Conservation (phyloP, 2,113 vertebrate species). For the Lagopus leucura region DNA sequence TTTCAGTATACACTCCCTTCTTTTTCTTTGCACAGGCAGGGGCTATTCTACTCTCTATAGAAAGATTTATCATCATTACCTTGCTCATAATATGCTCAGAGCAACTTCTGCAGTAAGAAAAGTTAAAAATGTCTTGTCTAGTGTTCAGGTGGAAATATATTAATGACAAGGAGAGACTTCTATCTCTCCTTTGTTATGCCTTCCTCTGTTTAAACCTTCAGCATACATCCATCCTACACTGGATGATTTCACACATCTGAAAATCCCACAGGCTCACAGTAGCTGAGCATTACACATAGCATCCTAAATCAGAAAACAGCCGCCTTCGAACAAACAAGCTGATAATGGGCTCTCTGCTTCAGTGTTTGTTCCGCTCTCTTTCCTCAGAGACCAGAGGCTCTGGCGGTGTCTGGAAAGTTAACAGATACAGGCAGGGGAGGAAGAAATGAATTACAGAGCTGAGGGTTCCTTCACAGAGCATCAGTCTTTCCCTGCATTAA, state of each 20-base stretch:
- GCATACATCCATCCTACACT: background rate
- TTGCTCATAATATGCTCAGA: background rate
- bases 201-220: background rate
- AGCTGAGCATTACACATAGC: background rate
- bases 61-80: background rate
- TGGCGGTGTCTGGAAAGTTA: background rate
- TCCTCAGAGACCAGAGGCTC: background rate
- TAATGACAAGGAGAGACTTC: background rate
- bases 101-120: background rate
- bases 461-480: background rate
- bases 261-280: background rate
- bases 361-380: background rate
- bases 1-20: background rate
- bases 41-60: background rate
- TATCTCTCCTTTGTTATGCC: background rate
- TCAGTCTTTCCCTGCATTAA: slow-evolving; percentile 3
- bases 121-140: background rate
- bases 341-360: background rate
- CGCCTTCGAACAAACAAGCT: background rate
- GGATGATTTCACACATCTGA: background rate
- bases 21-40: background rate
- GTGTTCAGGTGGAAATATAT: background rate
- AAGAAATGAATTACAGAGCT: background rate
- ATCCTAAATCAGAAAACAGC: background rate
- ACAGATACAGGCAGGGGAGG: background rate